Evolutionary conservation across 2,113 vertebrate genomes (phyloP).

Genomic region (Ptilorrhoa leucosticta): DNA sequence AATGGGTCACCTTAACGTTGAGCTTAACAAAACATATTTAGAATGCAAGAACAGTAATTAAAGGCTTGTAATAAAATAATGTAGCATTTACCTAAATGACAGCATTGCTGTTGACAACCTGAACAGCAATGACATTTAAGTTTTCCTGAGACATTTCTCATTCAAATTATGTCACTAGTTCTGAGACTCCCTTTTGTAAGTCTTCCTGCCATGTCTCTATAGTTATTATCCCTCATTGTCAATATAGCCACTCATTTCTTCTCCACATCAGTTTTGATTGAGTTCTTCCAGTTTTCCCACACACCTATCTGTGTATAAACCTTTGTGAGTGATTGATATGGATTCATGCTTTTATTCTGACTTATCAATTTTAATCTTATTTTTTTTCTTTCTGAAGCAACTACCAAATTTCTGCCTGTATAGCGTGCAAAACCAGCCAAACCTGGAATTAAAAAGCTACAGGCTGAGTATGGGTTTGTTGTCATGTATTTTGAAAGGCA

Average conservation of each 20-base stretch:
- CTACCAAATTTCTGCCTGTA: not conserved
- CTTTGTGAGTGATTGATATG: not conserved
- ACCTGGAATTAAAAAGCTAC: not conserved
- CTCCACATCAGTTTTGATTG: slow-evolving; percentile 11
- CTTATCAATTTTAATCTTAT: not conserved
- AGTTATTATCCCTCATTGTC: not conserved
- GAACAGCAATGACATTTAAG: slow-evolving; percentile 23
- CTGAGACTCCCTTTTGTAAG: slow-evolving; percentile 3
- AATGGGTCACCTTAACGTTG: not conserved
- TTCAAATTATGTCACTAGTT: slow-evolving; percentile 20
- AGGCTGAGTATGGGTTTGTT: not conserved
- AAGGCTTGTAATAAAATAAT: slow-evolving; percentile 15
- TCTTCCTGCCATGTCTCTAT: not conserved
- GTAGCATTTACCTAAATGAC: slow-evolving; percentile 24
- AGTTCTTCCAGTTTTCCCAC: slow-evolving; percentile 34
- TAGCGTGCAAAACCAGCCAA: not conserved
- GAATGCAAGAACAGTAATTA: slow-evolving; percentile 14
- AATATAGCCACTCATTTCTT: slow-evolving; percentile 21
- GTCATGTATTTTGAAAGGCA: not conserved
- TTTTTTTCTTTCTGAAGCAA: not conserved
- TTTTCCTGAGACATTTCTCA: slow-evolving; percentile 36
- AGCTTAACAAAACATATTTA: not conserved
- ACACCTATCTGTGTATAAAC: slow-evolving; percentile 11
- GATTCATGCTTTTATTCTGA: slow-evolving; percentile 26
- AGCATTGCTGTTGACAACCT: slow-evolving; percentile 25